A percentile compares a stretch with the other conserved stretches of the same genome.
These are phyloP conservation scores for Solenopsis invicta DNA, from an alignment of 1,140 invertebrate species.

Conservation along the genomic window DNA sequence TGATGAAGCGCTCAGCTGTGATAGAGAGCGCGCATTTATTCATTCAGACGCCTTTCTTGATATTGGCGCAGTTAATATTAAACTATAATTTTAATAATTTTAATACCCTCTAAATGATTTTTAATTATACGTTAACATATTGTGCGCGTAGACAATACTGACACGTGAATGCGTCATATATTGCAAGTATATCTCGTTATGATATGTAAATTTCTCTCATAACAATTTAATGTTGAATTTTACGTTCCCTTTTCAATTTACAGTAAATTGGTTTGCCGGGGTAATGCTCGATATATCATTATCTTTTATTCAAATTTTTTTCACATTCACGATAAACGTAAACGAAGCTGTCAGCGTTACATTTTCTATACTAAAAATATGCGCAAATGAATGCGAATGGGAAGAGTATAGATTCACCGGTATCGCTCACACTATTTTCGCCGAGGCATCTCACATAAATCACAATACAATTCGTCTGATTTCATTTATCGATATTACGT, in stretches of 20 bases:
- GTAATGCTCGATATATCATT: conserved; percentile 46
- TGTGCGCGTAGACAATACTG: not conserved
- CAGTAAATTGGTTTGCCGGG: conserved; percentile 37
- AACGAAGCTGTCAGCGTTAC: conserved; percentile 4
- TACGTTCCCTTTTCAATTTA: conserved; percentile 49
- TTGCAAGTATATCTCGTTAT: conserved; percentile 41
- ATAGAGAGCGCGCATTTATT: not conserved
- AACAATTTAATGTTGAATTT: conserved; percentile 49
- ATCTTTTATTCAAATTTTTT: conserved; percentile 41
- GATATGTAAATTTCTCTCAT: conserved; percentile 54
- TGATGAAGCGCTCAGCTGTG: not conserved
- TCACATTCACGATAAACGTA: conserved; percentile 15
- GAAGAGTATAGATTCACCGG: conserved; percentile 26
- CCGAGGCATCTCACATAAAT: conserved; percentile 7
- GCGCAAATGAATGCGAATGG: conserved; percentile 21
- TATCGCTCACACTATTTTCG: conserved; percentile 21
- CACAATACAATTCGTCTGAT: conserved; percentile 18
- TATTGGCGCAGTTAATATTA: not conserved
- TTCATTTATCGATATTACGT: conserved; percentile 27
- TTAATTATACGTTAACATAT: conserved; percentile 41
- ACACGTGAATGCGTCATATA: not conserved
- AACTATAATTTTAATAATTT: conserved; percentile 25
- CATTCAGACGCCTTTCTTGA: not conserved
- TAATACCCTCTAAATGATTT: conserved; percentile 28
- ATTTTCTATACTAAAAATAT: conserved; percentile 37